Base-by-base conservation (phyloP, 2,888 invertebrate species). In the Tachina lurida region DNA sequence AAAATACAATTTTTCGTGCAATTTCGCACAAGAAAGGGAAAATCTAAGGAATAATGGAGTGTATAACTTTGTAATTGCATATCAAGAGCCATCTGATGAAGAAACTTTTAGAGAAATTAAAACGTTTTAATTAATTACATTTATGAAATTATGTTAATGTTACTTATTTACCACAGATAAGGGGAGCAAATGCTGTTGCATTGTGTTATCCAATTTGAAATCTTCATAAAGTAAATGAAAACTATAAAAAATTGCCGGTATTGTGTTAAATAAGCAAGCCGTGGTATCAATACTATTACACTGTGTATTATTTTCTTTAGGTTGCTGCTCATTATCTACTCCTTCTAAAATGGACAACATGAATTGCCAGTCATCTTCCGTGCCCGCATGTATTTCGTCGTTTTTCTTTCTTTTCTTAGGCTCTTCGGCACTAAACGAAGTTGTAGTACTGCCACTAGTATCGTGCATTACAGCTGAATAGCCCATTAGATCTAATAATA, bases 181-280 rank as follows among this genome's bases (percentile, higher is more conserved):
- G 0, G 95, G 94, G 75, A 95, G 94, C 84, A 97, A 91, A 88
- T 96, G 95, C 78, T 95, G 95, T 65, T 94, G 94, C 87, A 96
- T 93, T 0, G 96, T 93, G 0, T 95, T 94, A 89, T 97, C 96
- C 78, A 98, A 92, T 91, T 98, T 98, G 7, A 97, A 93, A 90
- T 98, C 98, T 94, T 98, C 98, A 90, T 98, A 98, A 0, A 98
- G 94, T 45, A 98, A 93, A 93, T 98, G 98, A 49, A 98, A 93
- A 0, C 96, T 94, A 90, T 95, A 97, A 79, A 98, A 94, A 45
- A 98, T 94, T 74, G 96, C 94, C 9, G 96, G 94, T 13, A 97
- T 94, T 88, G 96, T 95, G 0, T 95, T 94, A 89, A 97, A 97
- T 3, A 98, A 93, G 1, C 95, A 91, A 0, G 96, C 95, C 84